phyloP scores from a whole-genome alignment of 2,888 invertebrate genomes.

The Cephus spinipes region DNA sequence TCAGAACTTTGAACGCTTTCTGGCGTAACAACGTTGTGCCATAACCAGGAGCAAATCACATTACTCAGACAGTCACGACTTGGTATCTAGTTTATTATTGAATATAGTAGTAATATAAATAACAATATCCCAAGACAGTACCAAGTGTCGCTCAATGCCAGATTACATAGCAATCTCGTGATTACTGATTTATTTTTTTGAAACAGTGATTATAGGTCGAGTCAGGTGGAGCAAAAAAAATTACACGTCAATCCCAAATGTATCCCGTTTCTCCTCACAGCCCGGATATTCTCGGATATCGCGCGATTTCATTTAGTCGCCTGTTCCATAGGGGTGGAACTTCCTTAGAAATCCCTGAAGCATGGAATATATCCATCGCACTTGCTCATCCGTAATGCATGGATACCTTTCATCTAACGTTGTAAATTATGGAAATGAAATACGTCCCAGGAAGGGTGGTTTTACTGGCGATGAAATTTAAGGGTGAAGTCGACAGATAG shows the following conservation, averaged over 20 bases:
- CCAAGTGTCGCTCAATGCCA: not conserved
- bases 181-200: not conserved
- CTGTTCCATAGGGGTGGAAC: not conserved
- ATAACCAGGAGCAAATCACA: not conserved
- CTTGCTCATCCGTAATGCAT: not conserved
- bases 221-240: not conserved
- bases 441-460: not conserved
- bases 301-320: not conserved
- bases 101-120: not conserved
- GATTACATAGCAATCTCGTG: not conserved
- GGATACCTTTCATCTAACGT: conserved; percentile 5
- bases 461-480: not conserved
- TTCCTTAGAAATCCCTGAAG: conserved; percentile 5
- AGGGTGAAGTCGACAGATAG: not conserved
- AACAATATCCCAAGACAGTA: not conserved
- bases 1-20: not conserved
- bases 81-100: not conserved
- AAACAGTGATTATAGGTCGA: not conserved
- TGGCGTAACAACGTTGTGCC: not conserved
- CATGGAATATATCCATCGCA: not conserved
- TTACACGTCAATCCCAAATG: not conserved
- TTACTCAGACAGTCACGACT: not conserved
- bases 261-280: not conserved
- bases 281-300: not conserved
- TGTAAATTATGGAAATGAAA: conserved; percentile 6